A percentile compares a stretch with the other conserved stretches of the same genome.
phyloP scores from a whole-genome alignment of 1,140 invertebrate genomes.

The Mercenaria mercenaria region DNA sequence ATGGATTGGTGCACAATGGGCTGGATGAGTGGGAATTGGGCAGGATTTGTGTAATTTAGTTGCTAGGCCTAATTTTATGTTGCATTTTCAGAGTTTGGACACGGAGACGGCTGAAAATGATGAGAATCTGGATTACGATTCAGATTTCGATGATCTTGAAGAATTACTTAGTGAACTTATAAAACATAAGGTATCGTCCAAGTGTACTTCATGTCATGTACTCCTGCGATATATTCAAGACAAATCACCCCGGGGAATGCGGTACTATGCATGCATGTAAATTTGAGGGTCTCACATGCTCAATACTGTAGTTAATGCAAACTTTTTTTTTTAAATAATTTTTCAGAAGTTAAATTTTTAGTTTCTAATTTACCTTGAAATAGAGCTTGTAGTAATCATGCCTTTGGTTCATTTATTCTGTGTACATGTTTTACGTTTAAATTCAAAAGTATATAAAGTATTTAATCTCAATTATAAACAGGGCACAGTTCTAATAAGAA shows the following conservation, averaged over 20 bases:
- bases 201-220: conserved; percentile 49
- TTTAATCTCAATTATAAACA: neutral
- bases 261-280: conserved; percentile 65
- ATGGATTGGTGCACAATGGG: neutral
- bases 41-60: neutral
- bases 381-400: neutral
- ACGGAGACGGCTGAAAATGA: conserved; percentile 52
- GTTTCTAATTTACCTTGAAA: neutral
- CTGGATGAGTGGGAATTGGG: no score
- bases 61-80: conserved; percentile 39
- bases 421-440: neutral
- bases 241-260: conserved; percentile 46
- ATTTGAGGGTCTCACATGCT: conserved; percentile 27
- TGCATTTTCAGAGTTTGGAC: conserved; percentile 62
- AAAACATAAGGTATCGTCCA: conserved; percentile 61
- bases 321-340: neutral
- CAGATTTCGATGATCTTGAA: conserved; percentile 64
- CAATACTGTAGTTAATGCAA: neutral
- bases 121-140: conserved; percentile 62
- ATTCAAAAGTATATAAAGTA: neutral
- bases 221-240: conserved; percentile 46
- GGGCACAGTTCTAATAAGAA: neutral
- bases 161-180: conserved; percentile 66
- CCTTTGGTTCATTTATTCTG: neutral
- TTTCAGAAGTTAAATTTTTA: neutral